Percentiles rank a stretch among this genome's conserved stretches.
Evolutionary conservation across 2,888 invertebrate genomes (phyloP).

Genomic region (Seira sanloemensis): DNA sequence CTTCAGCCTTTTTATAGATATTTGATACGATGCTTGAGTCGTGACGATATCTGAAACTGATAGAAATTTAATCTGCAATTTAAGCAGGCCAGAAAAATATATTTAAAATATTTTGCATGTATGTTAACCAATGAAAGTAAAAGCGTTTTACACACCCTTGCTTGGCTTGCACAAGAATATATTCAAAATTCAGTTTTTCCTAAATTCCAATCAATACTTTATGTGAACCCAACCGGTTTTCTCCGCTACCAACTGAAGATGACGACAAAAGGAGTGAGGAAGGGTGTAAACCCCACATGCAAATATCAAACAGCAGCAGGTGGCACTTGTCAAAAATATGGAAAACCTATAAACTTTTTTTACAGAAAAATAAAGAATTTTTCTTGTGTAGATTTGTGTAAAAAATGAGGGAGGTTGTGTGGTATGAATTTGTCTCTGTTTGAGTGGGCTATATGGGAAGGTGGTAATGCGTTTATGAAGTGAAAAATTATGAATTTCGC

Average conservation of each 20-base stretch:
- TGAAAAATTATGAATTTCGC: not conserved
- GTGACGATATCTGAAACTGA: conserved; percentile 7
- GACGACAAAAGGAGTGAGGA: not conserved
- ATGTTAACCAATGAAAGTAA: conserved; percentile 19
- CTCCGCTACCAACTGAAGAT: not conserved
- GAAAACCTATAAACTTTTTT: conserved; percentile 31
- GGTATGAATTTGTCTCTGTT: too few relatives aligned
- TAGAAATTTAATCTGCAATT: conserved; percentile 21
- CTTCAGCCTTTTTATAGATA: not conserved
- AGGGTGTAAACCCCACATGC: conserved; percentile 22
- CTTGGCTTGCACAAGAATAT: not conserved
- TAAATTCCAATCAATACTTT: conserved; percentile 12
- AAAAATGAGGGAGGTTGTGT: too few relatives aligned
- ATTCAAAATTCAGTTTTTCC: conserved; percentile 21
- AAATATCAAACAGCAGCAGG: conserved; percentile 50
- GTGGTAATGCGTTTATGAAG: not conserved
- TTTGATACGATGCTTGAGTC: conserved; percentile 4
- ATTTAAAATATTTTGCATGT: not conserved
- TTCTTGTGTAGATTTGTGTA: too few relatives aligned
- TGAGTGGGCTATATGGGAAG: not conserved
- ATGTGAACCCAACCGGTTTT: conserved; percentile 45
- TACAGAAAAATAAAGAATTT: conserved; percentile 45
- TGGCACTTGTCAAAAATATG: conserved; percentile 56
- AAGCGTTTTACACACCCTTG: conserved; percentile 19
- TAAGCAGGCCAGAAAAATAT: not conserved